Conservation (phyloP, 2,113 vertebrate genomes). For the Oncorhynchus gorbuscha region DNA sequence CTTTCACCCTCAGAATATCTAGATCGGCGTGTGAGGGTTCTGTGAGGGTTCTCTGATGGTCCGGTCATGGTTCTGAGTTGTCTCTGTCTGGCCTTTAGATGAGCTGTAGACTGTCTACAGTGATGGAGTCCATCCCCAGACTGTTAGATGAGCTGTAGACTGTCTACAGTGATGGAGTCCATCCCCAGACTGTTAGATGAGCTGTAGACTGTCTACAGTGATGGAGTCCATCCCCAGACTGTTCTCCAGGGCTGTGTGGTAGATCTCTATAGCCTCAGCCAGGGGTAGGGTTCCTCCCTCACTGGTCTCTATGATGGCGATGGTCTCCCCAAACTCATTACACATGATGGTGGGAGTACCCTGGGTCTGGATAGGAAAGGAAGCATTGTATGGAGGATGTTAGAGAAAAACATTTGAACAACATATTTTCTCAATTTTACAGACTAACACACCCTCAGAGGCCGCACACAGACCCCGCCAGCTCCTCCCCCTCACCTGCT, state of each 20-base stretch:
- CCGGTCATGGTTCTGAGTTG: too few species aligned
- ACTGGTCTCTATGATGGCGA: slow-evolving; percentile 86
- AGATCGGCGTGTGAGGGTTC: too few species aligned
- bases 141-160: slow-evolving; percentile 61
- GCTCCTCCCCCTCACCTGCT: slow-evolving; percentile 55
- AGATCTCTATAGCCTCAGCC: slow-evolving; percentile 78
- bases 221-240: slow-evolving; percentile 75
- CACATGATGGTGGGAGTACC: slow-evolving; percentile 83
- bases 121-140: too few species aligned
- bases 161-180: slow-evolving; percentile 68
- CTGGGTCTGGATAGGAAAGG: slow-evolving; percentile 45
- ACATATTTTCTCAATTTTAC: too few species aligned
- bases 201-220: slow-evolving; percentile 68
- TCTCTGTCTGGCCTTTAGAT: not conserved
- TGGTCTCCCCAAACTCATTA: slow-evolving; percentile 87
- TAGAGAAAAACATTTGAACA: not conserved
- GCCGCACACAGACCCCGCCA: not conserved
- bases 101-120: slow-evolving; percentile 26
- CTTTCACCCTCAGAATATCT: too few species aligned
- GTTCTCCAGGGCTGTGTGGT: slow-evolving; percentile 78
- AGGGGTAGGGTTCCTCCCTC: slow-evolving; percentile 77
- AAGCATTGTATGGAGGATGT: not conserved
- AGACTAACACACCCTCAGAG: not conserved
- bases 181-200: slow-evolving; percentile 67
- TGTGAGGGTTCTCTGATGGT: too few species aligned